Conservation (phyloP, 2,113 vertebrate genomes). For the Siniperca chuatsi region DNA sequence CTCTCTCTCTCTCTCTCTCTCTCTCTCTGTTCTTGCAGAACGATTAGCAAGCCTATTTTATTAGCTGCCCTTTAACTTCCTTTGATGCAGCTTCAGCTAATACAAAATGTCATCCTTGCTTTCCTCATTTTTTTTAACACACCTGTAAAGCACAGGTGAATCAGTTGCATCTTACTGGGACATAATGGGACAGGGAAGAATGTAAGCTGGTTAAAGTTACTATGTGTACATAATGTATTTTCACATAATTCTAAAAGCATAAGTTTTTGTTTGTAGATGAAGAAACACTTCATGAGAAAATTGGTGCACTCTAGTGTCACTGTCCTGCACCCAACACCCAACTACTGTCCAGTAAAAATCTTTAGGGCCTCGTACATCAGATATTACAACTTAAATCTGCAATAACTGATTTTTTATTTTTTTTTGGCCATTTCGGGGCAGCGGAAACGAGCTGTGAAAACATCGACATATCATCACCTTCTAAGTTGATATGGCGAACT, state of each 20-base stretch:
- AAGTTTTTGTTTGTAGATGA: neutral
- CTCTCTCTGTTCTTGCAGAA: slow-evolving; percentile 61
- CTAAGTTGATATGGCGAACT: too few relatives aligned
- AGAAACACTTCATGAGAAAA: neutral
- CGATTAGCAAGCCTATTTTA: slow-evolving; percentile 75
- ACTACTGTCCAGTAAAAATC: neutral
- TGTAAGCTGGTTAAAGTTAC: neutral
- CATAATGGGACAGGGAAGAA: neutral
- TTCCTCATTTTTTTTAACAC: slow-evolving; percentile 27
- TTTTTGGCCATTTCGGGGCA: too few relatives aligned
- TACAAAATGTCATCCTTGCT: slow-evolving; percentile 54
- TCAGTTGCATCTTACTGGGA: slow-evolving; percentile 7
- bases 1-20: slow-evolving; percentile 21
- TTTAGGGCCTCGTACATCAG: too few relatives aligned
- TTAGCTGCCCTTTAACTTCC: slow-evolving; percentile 74
- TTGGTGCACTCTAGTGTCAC: neutral
- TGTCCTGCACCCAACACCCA: neutral
- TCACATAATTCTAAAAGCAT: too few relatives aligned
- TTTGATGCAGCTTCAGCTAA: slow-evolving; percentile 60
- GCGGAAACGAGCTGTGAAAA: too few relatives aligned
- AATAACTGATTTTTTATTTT: too few relatives aligned
- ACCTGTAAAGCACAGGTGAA: slow-evolving; percentile 18
- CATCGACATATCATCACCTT: too few relatives aligned
- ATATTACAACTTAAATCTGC: too few relatives aligned
- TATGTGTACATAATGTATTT: neutral